A percentile compares a stretch with the other conserved stretches of the same genome.
phyloP scores from a whole-genome alignment of 2,113 vertebrate genomes.

The Gallinago paraguaiae region DNA sequence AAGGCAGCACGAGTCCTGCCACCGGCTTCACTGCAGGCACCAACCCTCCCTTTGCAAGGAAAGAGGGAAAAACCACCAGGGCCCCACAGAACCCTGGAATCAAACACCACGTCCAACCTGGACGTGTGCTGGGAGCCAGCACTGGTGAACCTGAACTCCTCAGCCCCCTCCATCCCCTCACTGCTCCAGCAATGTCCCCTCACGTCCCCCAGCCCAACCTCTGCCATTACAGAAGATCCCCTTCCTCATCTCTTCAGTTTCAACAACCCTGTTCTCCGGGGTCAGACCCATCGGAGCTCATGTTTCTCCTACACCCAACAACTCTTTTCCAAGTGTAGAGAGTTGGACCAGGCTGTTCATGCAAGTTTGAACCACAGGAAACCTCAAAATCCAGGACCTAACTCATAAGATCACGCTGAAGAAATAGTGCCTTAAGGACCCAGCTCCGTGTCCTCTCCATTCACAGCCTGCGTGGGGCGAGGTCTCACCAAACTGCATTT shows the following conservation, averaged over 20 bases:
- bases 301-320: background rate
- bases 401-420: background rate
- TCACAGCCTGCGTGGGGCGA: background rate
- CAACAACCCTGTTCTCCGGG: background rate
- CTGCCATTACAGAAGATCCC: background rate
- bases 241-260: background rate
- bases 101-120: background rate
- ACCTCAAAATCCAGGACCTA: background rate
- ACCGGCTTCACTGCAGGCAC: background rate
- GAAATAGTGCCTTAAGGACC: background rate
- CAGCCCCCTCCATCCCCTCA: background rate
- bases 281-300: background rate
- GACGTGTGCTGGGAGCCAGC: rapidly evolving
- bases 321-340: rapidly evolving
- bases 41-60: background rate
- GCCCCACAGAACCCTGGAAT: background rate
- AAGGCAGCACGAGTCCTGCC: background rate
- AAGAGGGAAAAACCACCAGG: background rate
- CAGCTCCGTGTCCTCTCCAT: background rate
- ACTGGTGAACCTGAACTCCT: background rate
- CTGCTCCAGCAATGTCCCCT: background rate
- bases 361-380: background rate
- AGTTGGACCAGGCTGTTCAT: background rate
- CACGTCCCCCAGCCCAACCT: background rate
- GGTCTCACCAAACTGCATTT: background rate